These are phyloP conservation scores for Toxonevra muliebris DNA, from an alignment of 2,888 invertebrate species.

Conservation along the genomic window DNA sequence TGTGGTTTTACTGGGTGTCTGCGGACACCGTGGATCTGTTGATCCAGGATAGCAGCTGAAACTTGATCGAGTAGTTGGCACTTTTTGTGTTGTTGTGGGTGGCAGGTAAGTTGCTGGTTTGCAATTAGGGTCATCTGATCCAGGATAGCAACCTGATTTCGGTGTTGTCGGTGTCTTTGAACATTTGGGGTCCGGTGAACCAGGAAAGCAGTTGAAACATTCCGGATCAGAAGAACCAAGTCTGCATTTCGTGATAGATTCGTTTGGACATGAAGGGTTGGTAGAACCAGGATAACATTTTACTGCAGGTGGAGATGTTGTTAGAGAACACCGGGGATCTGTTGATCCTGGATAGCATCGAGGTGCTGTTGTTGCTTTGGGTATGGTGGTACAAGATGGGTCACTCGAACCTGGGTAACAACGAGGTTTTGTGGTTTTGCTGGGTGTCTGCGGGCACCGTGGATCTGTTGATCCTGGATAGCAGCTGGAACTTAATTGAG, in stretches of 20 bases:
- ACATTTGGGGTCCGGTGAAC: no score
- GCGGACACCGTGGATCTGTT: slow-evolving; percentile 46
- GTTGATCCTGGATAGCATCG: slow-evolving; percentile 57
- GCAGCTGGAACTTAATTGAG: slow-evolving; percentile 43
- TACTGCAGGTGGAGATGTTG: neutral
- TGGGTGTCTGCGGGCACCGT: slow-evolving; percentile 36
- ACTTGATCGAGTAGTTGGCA: slow-evolving; percentile 30
- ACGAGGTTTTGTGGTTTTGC: slow-evolving; percentile 50
- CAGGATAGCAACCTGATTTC: slow-evolving; percentile 54
- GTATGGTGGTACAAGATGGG: slow-evolving; percentile 53
- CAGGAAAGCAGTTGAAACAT: slow-evolving; percentile 51
- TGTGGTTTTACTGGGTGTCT: slow-evolving; percentile 36
- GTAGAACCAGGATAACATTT: slow-evolving; percentile 57
- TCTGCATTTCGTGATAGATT: no score
- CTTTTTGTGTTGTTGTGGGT: slow-evolving; percentile 30
- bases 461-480: slow-evolving; percentile 57
- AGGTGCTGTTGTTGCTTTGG: no score
- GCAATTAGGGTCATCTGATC: slow-evolving; percentile 45
- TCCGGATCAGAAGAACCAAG: slow-evolving; percentile 48
- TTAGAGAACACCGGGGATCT: slow-evolving; percentile 44
- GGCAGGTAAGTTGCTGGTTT: slow-evolving; percentile 29
- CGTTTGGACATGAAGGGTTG: slow-evolving; percentile 54
- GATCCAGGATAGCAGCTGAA: slow-evolving; percentile 49
- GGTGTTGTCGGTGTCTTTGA: slow-evolving; percentile 31
- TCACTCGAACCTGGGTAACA: slow-evolving; percentile 55